Conservation (phyloP, 2,888 invertebrate species). For the Leptinotarsa tumamoca region DNA sequence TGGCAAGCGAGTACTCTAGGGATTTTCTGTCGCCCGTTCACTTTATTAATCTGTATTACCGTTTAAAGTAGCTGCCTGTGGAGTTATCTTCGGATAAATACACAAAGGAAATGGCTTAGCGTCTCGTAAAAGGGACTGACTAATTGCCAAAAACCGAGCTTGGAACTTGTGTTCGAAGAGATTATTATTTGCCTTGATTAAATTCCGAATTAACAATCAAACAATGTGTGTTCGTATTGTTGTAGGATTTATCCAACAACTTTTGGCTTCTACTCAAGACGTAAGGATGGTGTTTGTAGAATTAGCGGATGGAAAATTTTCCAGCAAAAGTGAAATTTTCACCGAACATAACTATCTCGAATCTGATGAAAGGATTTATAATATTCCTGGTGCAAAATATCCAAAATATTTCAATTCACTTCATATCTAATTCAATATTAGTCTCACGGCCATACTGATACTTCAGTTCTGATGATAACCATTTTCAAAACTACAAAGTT, state of each 20-base stretch:
- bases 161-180: constrained; percentile 27
- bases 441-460: no score
- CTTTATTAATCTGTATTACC: constrained; percentile 43
- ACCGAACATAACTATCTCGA: no score
- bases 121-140: constrained; percentile 32
- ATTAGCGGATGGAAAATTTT: neutral
- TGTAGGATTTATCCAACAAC: constrained; percentile 30
- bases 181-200: constrained; percentile 40
- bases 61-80: constrained; percentile 20
- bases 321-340: neutral
- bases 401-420: no score
- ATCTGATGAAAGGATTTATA: no score
- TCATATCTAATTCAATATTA: no score
- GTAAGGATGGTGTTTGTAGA: neutral
- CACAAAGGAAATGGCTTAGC: constrained; percentile 44
- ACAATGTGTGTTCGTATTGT: constrained; percentile 38
- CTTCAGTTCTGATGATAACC: no score
- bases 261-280: constrained; percentile 15
- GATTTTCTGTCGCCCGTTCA: constrained; percentile 28
- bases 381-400: no score
- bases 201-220: constrained; percentile 41
- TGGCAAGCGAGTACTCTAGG: constrained; percentile 2
- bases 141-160: constrained; percentile 42
- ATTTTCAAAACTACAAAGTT: no score
- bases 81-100: constrained; percentile 41